Conservation (phyloP, 2,797 vertebrate species). For the Lacerta agilis region DNA sequence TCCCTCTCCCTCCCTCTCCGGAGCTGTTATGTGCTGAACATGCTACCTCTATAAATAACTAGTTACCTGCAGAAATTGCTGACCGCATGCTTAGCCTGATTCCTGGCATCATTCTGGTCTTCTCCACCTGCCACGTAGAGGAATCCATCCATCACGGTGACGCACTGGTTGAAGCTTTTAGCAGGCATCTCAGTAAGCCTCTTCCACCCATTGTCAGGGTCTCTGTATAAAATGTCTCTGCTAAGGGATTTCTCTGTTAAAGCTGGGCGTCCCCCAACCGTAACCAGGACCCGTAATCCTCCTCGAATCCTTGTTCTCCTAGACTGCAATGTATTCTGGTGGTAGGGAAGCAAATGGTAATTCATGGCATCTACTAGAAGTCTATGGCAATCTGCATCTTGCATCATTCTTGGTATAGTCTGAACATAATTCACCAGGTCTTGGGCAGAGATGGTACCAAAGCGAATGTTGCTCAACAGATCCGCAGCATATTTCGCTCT, state of each 20-base stretch:
- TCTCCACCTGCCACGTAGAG: conserved; percentile 97
- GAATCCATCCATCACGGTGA: conserved; percentile 96
- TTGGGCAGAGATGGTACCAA: conserved; percentile 97
- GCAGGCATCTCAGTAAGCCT: conserved; percentile 97
- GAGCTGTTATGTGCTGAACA: conserved; percentile 7
- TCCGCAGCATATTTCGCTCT: conserved; percentile 92
- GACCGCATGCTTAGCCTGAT: conserved; percentile 98
- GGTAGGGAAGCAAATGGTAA: conserved; percentile 96
- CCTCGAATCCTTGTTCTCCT: conserved; percentile 97
- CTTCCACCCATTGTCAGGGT: conserved; percentile 94
- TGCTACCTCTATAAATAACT: conserved; percentile 37
- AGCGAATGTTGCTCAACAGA: conserved; percentile 93
- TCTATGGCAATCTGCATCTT: conserved; percentile 95
- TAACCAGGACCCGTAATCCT: conserved; percentile 91
- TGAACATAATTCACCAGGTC: conserved; percentile 97
- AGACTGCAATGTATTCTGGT: conserved; percentile 98
- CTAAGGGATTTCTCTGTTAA: conserved; percentile 98
- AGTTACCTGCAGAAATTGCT: conserved; percentile 98
- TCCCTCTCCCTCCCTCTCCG: not conserved
- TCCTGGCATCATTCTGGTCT: conserved; percentile 99
- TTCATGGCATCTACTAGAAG: conserved; percentile 99
- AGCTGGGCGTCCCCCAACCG: conserved; percentile 94
- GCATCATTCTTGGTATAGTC: conserved; percentile 97
- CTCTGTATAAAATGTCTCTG: conserved; percentile 95
- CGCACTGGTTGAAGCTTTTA: conserved; percentile 99